These are phyloP conservation scores for Chydorus sphaericus DNA, from an alignment of 2,888 invertebrate genomes.

Conservation along the genomic window DNA sequence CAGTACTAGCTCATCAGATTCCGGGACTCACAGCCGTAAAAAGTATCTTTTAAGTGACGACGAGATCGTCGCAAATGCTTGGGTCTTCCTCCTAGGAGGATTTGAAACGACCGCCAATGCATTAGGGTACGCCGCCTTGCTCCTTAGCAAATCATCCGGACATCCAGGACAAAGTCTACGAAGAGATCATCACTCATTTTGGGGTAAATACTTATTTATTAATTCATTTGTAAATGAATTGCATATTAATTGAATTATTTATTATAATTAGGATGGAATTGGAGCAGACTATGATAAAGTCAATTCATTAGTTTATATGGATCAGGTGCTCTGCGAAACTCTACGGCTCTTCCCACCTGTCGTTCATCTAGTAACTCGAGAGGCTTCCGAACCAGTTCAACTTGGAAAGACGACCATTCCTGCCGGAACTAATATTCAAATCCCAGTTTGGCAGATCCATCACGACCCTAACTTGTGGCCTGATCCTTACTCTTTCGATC, in stretches of 20 bases:
- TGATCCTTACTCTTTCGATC: conserved; percentile 14
- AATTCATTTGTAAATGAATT: conserved; percentile 12
- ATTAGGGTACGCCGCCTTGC: conserved; percentile 32
- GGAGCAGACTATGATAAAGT: conserved; percentile 22
- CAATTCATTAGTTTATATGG: conserved; percentile 28
- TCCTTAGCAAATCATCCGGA: conserved; percentile 33
- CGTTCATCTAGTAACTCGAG: conserved; percentile 21
- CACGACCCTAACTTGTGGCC: conserved; percentile 15
- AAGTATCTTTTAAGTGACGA: conserved; percentile 28
- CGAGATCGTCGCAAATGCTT: conserved; percentile 29
- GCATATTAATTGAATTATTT: conserved; percentile 13
- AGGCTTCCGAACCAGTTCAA: conserved; percentile 17
- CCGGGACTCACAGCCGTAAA: conserved; percentile 34
- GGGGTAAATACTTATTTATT: conserved; percentile 1
- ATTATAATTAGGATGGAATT: neutral
- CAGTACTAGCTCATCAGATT: conserved; percentile 26
- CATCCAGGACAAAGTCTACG: conserved; percentile 30
- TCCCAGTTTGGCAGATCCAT: conserved; percentile 14
- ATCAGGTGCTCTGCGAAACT: conserved; percentile 31
- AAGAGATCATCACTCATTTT: conserved; percentile 26
- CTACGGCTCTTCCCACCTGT: conserved; percentile 30
- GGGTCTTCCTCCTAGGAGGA: conserved; percentile 35
- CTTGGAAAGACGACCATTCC: conserved; percentile 20
- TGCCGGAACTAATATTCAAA: conserved; percentile 12
- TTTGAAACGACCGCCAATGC: conserved; percentile 38